Conservation (phyloP, 1,140 invertebrate genomes). For the Megalonaias nervosa region DNA sequence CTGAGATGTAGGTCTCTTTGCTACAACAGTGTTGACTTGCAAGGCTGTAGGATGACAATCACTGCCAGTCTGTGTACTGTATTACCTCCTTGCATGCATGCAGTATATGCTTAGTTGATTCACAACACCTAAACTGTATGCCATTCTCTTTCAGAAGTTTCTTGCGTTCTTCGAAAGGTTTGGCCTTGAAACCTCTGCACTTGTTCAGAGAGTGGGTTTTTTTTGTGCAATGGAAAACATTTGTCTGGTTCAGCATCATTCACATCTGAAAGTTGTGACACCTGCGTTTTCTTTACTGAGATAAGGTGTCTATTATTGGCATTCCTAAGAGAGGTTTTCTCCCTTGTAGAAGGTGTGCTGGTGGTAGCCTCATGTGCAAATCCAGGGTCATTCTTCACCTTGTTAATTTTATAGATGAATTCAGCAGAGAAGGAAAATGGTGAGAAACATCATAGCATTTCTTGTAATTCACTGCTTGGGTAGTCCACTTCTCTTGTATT, state of each 20-base stretch:
- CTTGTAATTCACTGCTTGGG: slow-evolving; percentile 17
- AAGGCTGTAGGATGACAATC: slow-evolving; percentile 4
- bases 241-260: background rate
- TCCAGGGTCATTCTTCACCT: slow-evolving; percentile 14
- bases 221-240: no score
- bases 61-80: slow-evolving; percentile 14
- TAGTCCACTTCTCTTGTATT: slow-evolving; percentile 22
- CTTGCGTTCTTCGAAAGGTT: slow-evolving; percentile 19
- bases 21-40: background rate
- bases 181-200: slow-evolving; percentile 34
- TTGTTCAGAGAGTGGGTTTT: slow-evolving; percentile 20
- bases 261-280: background rate
- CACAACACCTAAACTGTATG: slow-evolving; percentile 34
- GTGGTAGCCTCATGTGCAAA: background rate
- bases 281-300: background rate
- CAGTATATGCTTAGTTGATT: slow-evolving; percentile 17
- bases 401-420: slow-evolving; percentile 12
- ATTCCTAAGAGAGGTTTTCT: background rate
- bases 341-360: background rate
- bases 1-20: background rate
- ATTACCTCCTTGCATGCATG: slow-evolving; percentile 15
- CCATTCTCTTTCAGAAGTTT: slow-evolving; percentile 31
- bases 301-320: background rate
- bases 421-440: slow-evolving; percentile 18
- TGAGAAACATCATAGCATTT: background rate